Base-by-base conservation (phyloP, 92 coral and sea anemone genomes). In the Siderastrea siderea region DNA sequence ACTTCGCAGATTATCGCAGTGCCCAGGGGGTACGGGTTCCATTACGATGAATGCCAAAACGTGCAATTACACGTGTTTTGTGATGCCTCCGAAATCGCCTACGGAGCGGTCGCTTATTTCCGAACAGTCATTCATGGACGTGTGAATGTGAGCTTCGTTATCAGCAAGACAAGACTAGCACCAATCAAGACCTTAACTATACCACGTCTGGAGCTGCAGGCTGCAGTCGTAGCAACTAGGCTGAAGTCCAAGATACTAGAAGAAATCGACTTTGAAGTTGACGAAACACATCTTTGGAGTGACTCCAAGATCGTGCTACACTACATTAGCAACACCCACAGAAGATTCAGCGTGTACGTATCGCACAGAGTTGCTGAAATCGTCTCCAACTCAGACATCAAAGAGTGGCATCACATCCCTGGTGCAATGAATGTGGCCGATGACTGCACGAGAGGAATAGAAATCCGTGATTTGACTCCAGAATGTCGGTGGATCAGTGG, bases 1-100 rank as follows among this genome's bases (percentile, higher is more conserved):
- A 15, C 58, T 9, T 58, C 50, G 5, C 48, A n/a, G 48, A 8
- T 13, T 0, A 59, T 74, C 6, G 58, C 55, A 26, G 59, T 90
- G 52, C 74, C 91, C 47, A 70, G 84, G 58, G 64, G 77, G 86
- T 57, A 75, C 14, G 67, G 67, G 9, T 75, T 75, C 52, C 86
- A 13, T 6, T 58, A 7, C 19, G 73, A 72, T 0, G 90, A 63
- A 67, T 75, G 59, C 72, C 86, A 77, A 55, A 74, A 68, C 52
- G 82, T 77, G 61, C 84, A 83, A 57, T 83, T 89, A 45, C 92
- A 89, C 51, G 71, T 83, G 84, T 76, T 83, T 17, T 47, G 93
- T 43, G 85, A 84, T 5, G 89, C 93, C 5, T 77, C 89, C 0
- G 78, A 90, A 71, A 53, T 84, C 0, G 38, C 38, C 38, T 26